Evolutionary conservation across 30 jellyfish, hydroid and myxozoan species (phyloP), one percentile per base, ranked within the genome.

Genomic region (Hydractinia symbiolongicarpus): DNA sequence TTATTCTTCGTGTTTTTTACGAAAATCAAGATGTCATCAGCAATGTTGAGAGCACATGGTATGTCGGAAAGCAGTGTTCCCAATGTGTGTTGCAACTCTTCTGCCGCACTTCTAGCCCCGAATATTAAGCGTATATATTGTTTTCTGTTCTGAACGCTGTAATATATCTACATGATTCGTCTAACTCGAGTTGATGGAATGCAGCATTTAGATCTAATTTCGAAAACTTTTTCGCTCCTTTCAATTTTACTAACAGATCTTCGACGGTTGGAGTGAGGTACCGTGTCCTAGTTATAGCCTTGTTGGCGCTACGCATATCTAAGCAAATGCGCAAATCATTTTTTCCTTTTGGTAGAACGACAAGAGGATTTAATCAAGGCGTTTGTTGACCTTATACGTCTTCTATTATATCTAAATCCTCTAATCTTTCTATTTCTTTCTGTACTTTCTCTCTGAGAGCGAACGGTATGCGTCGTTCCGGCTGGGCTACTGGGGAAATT

Each of bases 251-350:
- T 10, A 67, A 13, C n/a, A 71, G 80, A 71, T 71, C 70, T 8
- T 71, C 80, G 61, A 71, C 80, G 11, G 80, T 71, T 19, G 80
- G 80, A 60, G 80, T 71, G 61, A 67, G 80, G 68, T 71, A 71
- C n/a, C 68, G 71, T 20, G 4, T 67, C 11, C 78, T 15, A 15
- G 11, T 21, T 11, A 67, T 67, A 67, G 78, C 78, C 78, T 20
- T 13, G 21, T 67, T 67, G n/a, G 78, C 78, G 50, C 21, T 67
- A 11, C 78, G n/a, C 78, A 67, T 67, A 67, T 67, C 78, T 13
- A 67, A 10, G 50, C 78, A 67, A 16, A 67, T 21, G 50, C 78
- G n/a, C 20, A 67, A 67, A 13, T 16, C 69, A 16, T 58, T 13
- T 58, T 58, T 13, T 13, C 69, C 69, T 11, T 58, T 58, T 58